These are phyloP conservation scores for Troides helena DNA, from an alignment of 2,888 invertebrate genomes.

Conservation along the genomic window DNA sequence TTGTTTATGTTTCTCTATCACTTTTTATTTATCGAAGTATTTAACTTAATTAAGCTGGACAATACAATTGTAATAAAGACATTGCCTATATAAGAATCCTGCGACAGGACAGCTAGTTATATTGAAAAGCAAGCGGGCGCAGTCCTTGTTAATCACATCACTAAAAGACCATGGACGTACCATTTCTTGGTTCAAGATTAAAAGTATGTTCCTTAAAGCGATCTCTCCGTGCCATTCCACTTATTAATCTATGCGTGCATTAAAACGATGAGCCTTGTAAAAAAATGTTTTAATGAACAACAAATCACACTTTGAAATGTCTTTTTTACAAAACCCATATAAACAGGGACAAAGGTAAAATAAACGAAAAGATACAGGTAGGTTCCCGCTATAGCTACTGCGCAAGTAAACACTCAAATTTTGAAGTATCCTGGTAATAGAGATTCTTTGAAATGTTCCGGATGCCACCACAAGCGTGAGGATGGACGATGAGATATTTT, in stretches of 20 bases:
- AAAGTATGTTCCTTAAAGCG: constrained; percentile 9
- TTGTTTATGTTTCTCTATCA: no score
- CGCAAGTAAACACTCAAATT: constrained; percentile 73
- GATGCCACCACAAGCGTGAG: constrained; percentile 1
- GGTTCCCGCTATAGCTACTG: constrained; percentile 78
- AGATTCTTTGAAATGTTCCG: constrained; percentile 70
- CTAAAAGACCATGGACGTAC: constrained; percentile 26
- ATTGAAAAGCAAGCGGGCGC: constrained; percentile 15
- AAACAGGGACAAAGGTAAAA: constrained; percentile 62
- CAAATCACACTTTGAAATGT: not conserved
- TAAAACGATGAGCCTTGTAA: constrained; percentile 60
- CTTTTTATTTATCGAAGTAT: no score
- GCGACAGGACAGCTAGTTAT: no score
- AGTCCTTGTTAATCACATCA: constrained; percentile 25
- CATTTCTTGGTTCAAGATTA: no score
- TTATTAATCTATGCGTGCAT: constrained; percentile 73
- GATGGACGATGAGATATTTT: constrained; percentile 6
- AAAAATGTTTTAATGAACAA: constrained; percentile 29
- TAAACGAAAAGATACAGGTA: constrained; percentile 54
- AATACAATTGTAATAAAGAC: no score
- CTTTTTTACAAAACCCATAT: constrained; percentile 64
- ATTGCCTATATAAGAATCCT: no score
- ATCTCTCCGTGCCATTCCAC: constrained; percentile 60
- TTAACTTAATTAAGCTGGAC: no score
- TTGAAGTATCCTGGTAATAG: constrained; percentile 47